Base-by-base conservation (phyloP, 2,888 invertebrate genomes). In the Exocentrus adspersus region DNA sequence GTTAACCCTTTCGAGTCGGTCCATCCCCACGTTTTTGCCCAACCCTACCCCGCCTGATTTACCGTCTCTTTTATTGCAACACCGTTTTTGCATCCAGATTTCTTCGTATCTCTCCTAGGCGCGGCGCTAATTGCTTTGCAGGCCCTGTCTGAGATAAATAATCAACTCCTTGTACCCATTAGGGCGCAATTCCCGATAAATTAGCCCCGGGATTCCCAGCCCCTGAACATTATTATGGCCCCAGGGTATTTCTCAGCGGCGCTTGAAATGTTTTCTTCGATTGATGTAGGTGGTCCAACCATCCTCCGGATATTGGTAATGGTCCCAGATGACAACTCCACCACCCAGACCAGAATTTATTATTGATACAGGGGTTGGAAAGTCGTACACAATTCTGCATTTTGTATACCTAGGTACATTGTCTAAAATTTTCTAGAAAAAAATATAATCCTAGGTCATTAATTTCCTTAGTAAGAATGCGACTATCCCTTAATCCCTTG, bases 11-110 rank as follows among this genome's bases (percentile, higher is more conserved):
- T n/a, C n/a, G n/a, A n/a, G n/a, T n/a, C n/a, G n/a, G n/a, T n/a
- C n/a, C n/a, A n/a, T n/a, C n/a, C n/a, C n/a, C n/a, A n/a, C n/a
- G 64, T 67, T 72, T 72, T 73, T 73, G 64, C 45, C 43, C 56
- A 53, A 43, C 63, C 59, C 67, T 68, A 72, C 72, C 65, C 65
- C 57, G 61, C 50, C 70, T 73, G 74, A 73, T 71, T 73, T 72
- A 72, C 64, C 68, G 71, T 70, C 69, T 71, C 71, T 71, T 71
- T 75, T 70, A 66, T 62, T 69, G 67, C 68, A 60, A 52, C 73
- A 68, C 68, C 69, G 75, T 78, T 77, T 77, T 78, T 78, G 75
- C 76, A 77, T 79, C 71, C 70, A 51, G 64, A 73, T 67, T 72
- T 72, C 72, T 75, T 73, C 72, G 67, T 70, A 71, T 72, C 72